phyloP scores from a whole-genome alignment of 2,888 invertebrate genomes.

The Tetheella fluctuosa region DNA sequence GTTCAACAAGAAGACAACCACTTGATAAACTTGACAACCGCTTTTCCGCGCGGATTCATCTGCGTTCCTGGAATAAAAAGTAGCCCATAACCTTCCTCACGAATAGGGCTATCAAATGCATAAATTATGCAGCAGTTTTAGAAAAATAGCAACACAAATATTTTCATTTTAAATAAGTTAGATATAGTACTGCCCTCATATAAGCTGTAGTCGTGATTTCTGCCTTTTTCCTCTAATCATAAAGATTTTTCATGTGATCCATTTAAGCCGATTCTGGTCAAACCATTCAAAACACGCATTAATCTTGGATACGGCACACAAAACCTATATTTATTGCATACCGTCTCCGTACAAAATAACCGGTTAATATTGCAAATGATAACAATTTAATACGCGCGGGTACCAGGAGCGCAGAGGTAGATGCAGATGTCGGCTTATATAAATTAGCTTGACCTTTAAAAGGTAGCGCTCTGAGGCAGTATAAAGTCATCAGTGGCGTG shows the following conservation, averaged over 20 bases:
- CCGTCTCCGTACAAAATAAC: constrained; percentile 67
- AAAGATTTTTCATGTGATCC: constrained; percentile 5
- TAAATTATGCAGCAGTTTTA: too few relatives aligned
- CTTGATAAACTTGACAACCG: too few relatives aligned
- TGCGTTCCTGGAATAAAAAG: too few relatives aligned
- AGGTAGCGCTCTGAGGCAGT: constrained; percentile 25
- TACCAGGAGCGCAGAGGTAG: constrained; percentile 51
- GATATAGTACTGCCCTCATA: not conserved
- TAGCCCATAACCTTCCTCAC: too few relatives aligned
- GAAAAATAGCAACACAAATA: too few relatives aligned
- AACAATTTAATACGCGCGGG: constrained; percentile 63
- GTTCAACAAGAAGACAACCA: too few relatives aligned
- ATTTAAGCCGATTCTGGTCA: not conserved
- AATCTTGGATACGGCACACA: constrained; percentile 38
- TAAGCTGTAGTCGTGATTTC: not conserved
- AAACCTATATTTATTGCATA: constrained; percentile 62
- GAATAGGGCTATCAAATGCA: too few relatives aligned
- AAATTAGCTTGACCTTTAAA: constrained; percentile 53
- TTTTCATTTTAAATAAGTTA: not conserved
- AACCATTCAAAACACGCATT: constrained; percentile 52
- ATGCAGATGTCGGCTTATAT: constrained; percentile 48
- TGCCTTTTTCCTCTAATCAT: not conserved
- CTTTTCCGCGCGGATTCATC: too few relatives aligned
- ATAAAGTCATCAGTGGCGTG: constrained; percentile 13
- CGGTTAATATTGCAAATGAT: constrained; percentile 76